Percentiles rank a stretch among this genome's conserved stretches.
phyloP scores from a whole-genome alignment of 1,140 invertebrate genomes.

The Agrilus planipennis region DNA sequence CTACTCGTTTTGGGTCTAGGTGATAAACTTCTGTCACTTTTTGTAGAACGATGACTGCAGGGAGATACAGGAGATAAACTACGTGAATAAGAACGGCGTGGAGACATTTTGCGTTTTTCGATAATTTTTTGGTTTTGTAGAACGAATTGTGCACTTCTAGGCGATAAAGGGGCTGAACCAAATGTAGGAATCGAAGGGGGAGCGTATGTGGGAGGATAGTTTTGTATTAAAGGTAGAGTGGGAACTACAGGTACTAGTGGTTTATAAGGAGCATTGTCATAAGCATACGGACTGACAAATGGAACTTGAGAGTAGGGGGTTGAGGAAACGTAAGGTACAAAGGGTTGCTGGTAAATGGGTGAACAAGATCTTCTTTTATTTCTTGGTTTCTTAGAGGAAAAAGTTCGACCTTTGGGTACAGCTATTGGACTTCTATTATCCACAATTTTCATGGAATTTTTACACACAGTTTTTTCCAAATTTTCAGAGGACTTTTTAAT shows the following conservation, averaged over 20 bases:
- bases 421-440: too few relatives aligned
- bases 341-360: too few relatives aligned
- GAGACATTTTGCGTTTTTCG: constrained; percentile 29
- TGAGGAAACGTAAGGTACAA: too few relatives aligned
- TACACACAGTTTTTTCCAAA: too few relatives aligned
- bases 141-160: constrained; percentile 33
- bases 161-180: constrained; percentile 29
- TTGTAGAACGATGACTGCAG: background rate
- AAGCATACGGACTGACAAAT: background rate
- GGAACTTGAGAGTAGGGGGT: too few relatives aligned
- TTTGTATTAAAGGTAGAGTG: background rate
- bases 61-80: constrained; percentile 16
- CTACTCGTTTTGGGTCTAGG: too few relatives aligned
- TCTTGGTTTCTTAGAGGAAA: too few relatives aligned
- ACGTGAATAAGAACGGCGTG: constrained; percentile 24
- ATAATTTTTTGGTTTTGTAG: constrained; percentile 31
- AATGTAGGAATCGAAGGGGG: background rate
- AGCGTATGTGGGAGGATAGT: background rate
- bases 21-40: too few relatives aligned
- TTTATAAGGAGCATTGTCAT: background rate
- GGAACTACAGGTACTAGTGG: background rate
- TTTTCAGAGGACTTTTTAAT: too few relatives aligned
- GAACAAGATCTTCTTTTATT: too few relatives aligned
- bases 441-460: too few relatives aligned
- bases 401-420: too few relatives aligned